Evolutionary conservation across 2,888 invertebrate species (phyloP), one percentile per base, ranked within the genome.

Genomic region (Stratiomys singularior): DNA sequence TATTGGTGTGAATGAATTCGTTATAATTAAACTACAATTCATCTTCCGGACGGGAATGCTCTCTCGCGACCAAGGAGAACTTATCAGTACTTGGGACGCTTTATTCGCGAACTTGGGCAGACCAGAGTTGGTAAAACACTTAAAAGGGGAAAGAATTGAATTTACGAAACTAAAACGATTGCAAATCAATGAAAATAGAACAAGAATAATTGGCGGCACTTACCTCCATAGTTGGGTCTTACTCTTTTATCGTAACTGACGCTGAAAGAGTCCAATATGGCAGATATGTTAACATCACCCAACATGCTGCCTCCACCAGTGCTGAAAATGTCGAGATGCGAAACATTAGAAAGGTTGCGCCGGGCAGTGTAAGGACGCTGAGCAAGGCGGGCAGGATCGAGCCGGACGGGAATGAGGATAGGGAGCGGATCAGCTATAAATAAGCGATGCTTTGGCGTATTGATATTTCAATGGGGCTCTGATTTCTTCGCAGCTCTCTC

Each of bases 211-310:
- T 13, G 23, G 7, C 15, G 37, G 21, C 84, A 87, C 93, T 92
- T 90, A 97, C 97, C 97, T 94, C 97, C 97, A 90, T 97, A 98
- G 90, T 97, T 97, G 88, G 98, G 98, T 90, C 98, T 95, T 93
- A 98, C 96, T 93, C 98, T 94, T 93, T 98, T 98, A 92, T 98
- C 98, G 89, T 98, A 98, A 90, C 96, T 97, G 89, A 95, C 94
- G 89, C 96, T 96, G 91, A 96, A 96, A 86, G 96, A 96, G 90
- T 96, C 96, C 90, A 96, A 91, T 88, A 96, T 96, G 87, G 95
- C 95, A 85, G 96, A 96, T 90, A 96, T 96, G 92, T 96, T 96
- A 88, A 96, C 96, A 88, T 96, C 96, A 84, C 95, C 95, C 87
- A 94, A 90, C 93, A 94, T 95, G 88, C 94, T 95, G 82, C 87